Conservation (phyloP, 2,797 vertebrate species). For the Netta rufina region DNA sequence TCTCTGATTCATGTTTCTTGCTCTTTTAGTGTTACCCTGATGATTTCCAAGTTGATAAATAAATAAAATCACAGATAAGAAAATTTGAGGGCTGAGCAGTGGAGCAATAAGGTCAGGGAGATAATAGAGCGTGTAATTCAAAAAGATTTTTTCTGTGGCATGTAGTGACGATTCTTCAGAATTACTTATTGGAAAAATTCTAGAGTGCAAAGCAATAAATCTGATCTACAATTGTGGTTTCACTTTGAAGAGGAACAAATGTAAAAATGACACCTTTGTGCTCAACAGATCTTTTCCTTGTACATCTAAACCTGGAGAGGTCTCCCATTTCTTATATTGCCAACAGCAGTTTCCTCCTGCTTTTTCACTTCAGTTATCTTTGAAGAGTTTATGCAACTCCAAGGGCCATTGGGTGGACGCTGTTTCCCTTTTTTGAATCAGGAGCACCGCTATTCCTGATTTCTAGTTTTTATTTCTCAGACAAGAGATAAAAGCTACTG, state of each 20-base stretch:
- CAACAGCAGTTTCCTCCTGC: neutral
- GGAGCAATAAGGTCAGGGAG: neutral
- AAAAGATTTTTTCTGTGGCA: conserved; percentile 30
- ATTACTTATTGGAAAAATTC: conserved; percentile 14
- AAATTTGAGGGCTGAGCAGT: neutral
- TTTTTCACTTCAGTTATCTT: neutral
- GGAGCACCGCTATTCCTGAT: neutral
- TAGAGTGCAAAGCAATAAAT: conserved; percentile 16
- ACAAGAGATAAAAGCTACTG: neutral
- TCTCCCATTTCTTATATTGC: neutral
- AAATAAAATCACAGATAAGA: conserved; percentile 34
- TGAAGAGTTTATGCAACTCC: neutral
- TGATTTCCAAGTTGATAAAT: conserved; percentile 49
- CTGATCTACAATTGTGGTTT: conserved; percentile 17
- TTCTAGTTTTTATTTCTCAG: neutral
- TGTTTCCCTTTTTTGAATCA: neutral
- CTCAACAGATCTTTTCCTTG: neutral
- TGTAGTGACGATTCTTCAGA: conserved; percentile 18
- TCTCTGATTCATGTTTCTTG: neutral
- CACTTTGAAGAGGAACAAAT: conserved; percentile 12
- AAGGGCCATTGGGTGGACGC: neutral
- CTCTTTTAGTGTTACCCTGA: conserved; percentile 12
- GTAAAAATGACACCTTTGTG: conserved; percentile 11
- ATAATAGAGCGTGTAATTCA: neutral
- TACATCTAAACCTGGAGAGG: neutral